Conservation (phyloP, 2,797 vertebrate genomes). For the Phalanger gymnotis region DNA sequence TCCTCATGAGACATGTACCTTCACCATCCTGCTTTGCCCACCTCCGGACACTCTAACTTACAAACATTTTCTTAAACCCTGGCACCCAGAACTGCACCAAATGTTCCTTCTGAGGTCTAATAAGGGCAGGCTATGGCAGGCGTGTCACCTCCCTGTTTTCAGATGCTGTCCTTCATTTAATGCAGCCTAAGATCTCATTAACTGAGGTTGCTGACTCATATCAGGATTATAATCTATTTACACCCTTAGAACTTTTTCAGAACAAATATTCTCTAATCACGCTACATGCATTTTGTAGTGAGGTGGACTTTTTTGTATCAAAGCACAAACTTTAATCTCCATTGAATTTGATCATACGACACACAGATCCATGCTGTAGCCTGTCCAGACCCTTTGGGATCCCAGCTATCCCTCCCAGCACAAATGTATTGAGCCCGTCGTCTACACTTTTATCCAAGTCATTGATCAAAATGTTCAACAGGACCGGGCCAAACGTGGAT, state of each 20-base stretch:
- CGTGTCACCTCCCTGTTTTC: not conserved
- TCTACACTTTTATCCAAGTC: not conserved
- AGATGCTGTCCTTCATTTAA: not conserved
- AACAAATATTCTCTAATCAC: not conserved
- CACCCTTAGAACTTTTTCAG: not conserved
- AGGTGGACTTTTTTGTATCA: too few relatives aligned
- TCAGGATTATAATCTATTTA: not conserved
- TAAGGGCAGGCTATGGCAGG: not conserved
- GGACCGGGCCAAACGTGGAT: not conserved
- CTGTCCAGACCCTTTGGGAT: not conserved
- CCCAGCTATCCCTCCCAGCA: not conserved
- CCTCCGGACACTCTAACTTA: not conserved
- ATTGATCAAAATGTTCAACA: not conserved
- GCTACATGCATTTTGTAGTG: not conserved
- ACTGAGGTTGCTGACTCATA: not conserved
- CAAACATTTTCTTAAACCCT: not conserved
- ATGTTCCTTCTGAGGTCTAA: not conserved
- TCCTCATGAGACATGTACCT: not conserved
- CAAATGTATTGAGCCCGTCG: not conserved
- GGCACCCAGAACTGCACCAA: not conserved
- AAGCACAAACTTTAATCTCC: not conserved
- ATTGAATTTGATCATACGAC: not conserved
- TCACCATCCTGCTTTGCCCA: not conserved
- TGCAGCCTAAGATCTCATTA: not conserved
- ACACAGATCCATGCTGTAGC: not conserved